phyloP scores from a whole-genome alignment of 2,797 vertebrate genomes.

The Serranus cabrilla region DNA sequence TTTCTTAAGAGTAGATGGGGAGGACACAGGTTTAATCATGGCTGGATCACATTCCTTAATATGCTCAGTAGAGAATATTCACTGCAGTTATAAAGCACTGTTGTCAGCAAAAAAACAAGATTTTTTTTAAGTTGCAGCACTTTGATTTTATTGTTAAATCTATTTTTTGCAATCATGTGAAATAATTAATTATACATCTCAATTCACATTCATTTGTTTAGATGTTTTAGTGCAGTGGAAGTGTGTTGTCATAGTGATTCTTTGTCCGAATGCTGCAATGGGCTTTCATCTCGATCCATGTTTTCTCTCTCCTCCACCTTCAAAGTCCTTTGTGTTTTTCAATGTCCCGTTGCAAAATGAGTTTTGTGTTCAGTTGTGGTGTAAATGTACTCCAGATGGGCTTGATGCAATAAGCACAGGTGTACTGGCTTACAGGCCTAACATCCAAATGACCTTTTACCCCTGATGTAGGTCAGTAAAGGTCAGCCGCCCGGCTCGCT shows the following conservation, averaged over 20 bases:
- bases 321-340: constrained; percentile 67
- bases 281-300: constrained; percentile 69
- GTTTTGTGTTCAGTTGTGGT: constrained; percentile 59
- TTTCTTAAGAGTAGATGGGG: constrained; percentile 19
- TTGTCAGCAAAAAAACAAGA: background rate
- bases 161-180: constrained; percentile 9
- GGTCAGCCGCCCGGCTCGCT: constrained; percentile 37
- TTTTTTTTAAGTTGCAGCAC: constrained; percentile 11
- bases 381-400: constrained; percentile 69
- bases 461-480: constrained; percentile 50
- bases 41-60: constrained; percentile 21
- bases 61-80: background rate
- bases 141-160: constrained; percentile 13
- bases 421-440: constrained; percentile 65
- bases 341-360: constrained; percentile 55
- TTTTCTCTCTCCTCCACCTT: constrained; percentile 61
- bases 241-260: constrained; percentile 66
- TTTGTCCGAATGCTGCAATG: constrained; percentile 54
- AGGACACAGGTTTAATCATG: background rate
- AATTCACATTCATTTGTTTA: constrained; percentile 50
- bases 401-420: constrained; percentile 65
- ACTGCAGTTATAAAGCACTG: background rate
- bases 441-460: constrained; percentile 64
- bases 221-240: constrained; percentile 46
- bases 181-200: constrained; percentile 39